Percentiles rank a stretch among this genome's conserved stretches.
phyloP scores from a whole-genome alignment of 2,888 invertebrate genomes.

The Amblyjoppa fuscipennis region DNA sequence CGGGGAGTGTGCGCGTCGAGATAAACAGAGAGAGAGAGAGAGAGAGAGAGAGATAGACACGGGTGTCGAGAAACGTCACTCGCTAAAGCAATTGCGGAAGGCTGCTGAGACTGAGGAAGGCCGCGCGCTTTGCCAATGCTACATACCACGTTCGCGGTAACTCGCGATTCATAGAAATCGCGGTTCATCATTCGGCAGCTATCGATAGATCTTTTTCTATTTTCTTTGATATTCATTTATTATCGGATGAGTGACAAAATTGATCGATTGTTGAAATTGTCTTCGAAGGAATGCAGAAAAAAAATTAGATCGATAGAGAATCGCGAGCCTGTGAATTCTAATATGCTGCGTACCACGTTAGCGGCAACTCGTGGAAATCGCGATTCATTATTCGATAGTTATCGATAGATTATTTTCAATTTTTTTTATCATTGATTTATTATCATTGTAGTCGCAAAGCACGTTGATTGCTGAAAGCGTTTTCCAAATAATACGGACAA shows the following conservation, averaged over 20 bases:
- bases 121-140: slow-evolving; percentile 73
- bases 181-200: background rate
- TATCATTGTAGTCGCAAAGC: background rate
- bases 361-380: no score
- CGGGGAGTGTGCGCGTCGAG: slow-evolving; percentile 21
- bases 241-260: background rate
- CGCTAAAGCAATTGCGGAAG: slow-evolving; percentile 79
- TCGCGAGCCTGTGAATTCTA: no score
- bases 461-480: background rate
- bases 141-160: slow-evolving; percentile 59
- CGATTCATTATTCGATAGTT: background rate
- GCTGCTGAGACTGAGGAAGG: slow-evolving; percentile 75
- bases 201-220: background rate
- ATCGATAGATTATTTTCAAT: background rate
- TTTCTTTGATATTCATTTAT: background rate
- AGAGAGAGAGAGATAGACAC: slow-evolving; percentile 53
- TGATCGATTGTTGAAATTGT: background rate
- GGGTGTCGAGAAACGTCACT: slow-evolving; percentile 69
- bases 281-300: background rate
- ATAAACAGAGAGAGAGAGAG: slow-evolving; percentile 47
- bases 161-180: slow-evolving; percentile 30
- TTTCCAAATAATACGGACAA: background rate
- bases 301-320: no score
- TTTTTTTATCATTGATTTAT: background rate
- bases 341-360: no score